A percentile compares a stretch with the other conserved stretches of the same genome.
These are phyloP conservation scores for Bubo blakistoni DNA, from an alignment of 2,113 vertebrate genomes.

Conservation along the genomic window DNA sequence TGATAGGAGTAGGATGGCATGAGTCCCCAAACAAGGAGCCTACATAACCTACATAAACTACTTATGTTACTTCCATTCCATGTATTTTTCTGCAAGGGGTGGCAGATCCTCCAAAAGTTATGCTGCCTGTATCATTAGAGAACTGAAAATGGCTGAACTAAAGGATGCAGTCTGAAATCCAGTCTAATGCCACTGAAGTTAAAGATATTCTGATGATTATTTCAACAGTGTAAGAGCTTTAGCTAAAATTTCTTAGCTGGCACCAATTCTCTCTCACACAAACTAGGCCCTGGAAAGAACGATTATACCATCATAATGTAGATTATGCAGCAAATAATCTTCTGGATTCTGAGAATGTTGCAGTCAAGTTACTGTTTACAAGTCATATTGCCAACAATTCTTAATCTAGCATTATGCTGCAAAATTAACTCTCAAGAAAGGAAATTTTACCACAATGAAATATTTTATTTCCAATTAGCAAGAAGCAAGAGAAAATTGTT, in stretches of 20 bases:
- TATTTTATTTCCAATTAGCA: neutral
- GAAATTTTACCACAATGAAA: neutral
- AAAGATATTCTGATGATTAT: neutral
- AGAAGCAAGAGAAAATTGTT: neutral
- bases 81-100: neutral
- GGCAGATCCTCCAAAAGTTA: neutral
- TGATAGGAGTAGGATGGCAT: neutral
- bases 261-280: neutral
- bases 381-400: neutral
- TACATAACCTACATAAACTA: neutral
- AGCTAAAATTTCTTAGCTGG: neutral
- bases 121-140: neutral
- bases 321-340: neutral
- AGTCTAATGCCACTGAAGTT: neutral
- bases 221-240: neutral
- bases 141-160: neutral
- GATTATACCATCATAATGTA: neutral
- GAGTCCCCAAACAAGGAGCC: neutral
- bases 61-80: neutral
- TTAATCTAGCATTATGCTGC: neutral
- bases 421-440: neutral
- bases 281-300: neutral
- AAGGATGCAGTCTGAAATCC: neutral
- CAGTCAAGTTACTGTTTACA: neutral
- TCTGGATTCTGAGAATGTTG: neutral